Evolutionary conservation across 2,888 invertebrate species (phyloP), one percentile per base, ranked within the genome.

Genomic region (Aphodius sticticus): DNA sequence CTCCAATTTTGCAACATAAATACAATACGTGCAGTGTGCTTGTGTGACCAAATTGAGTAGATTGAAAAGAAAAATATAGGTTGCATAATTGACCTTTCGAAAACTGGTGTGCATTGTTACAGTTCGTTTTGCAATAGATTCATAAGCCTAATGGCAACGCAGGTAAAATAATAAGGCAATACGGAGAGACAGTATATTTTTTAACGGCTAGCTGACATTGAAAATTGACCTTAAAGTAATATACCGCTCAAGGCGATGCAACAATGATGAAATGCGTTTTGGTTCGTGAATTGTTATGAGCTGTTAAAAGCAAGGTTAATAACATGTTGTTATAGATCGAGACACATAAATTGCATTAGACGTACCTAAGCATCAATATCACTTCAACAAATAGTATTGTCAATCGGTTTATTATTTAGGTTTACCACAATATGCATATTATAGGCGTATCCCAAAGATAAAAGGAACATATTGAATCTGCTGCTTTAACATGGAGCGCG

Each of bases 21-120:
- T 53, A 53, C 7, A 53, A 53, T 53, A 53, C 53, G 53, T 53
- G 53, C 9, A 53, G 9, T 53, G 53, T 53, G 53, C 12, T 53
- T 12, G 4, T 53, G 53, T 53, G 1, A 53, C 53, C 1, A 53
- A 53, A 53, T 53, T 53, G 53, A 53, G 9, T 53, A 7, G 53
- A 53, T 53, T 53, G 12, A 53, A 53, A 53, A 53, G 53, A 53
- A 53, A 53, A 53, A 53, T 53, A 53, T 5, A 53, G 2, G 53
- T 53, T 53, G 53, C 53, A 53, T 53, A 53, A 53, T 53, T 53
- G 53, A 53, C 53, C 53, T 53, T 53, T 53, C 53, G 53, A 53
- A 53, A 53, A 53, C 53, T 53, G 53, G 53, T 53, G 53, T 53
- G 53, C 53, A 53, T 53, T 53, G 53, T 53, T 53, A 53, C 12